A percentile compares a stretch with the other conserved stretches of the same genome.
Conservation (phyloP, 2,113 vertebrate species). For the Camarhynchus parvulus region DNA sequence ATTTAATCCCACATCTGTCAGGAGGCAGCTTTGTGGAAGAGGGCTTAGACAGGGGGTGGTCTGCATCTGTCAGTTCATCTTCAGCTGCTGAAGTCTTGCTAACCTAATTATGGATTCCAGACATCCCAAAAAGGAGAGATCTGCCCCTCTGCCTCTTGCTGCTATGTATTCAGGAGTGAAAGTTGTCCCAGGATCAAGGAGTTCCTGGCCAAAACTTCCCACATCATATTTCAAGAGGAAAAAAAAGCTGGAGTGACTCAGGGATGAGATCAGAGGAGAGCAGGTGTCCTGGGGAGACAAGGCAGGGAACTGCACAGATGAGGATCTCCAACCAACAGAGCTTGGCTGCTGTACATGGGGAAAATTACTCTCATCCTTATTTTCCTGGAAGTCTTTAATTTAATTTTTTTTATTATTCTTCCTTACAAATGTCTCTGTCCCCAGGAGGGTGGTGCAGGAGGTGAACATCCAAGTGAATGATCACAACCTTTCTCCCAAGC, state of each 20-base stretch:
- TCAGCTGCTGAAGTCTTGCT: neutral
- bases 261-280: neutral
- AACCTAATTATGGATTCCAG: neutral
- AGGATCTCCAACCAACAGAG: neutral
- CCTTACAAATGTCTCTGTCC: neutral
- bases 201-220: neutral
- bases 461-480: neutral
- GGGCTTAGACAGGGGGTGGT: neutral
- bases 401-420: neutral
- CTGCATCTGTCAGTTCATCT: neutral
- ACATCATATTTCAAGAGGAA: neutral
- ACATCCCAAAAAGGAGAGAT: neutral
- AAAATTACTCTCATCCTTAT: neutral
- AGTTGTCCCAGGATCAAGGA: neutral
- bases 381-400: neutral
- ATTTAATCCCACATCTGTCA: neutral
- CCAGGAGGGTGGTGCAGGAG: neutral
- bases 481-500: rapidly evolving
- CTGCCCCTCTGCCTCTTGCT: neutral
- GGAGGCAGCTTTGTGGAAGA: neutral
- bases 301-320: neutral
- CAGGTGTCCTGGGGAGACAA: neutral
- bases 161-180: neutral
- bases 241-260: neutral
- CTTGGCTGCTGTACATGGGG: neutral